Percentiles rank a stretch among this genome's conserved stretches.
Conservation (phyloP, 2,113 vertebrate genomes). For the Psittacus erithacus region DNA sequence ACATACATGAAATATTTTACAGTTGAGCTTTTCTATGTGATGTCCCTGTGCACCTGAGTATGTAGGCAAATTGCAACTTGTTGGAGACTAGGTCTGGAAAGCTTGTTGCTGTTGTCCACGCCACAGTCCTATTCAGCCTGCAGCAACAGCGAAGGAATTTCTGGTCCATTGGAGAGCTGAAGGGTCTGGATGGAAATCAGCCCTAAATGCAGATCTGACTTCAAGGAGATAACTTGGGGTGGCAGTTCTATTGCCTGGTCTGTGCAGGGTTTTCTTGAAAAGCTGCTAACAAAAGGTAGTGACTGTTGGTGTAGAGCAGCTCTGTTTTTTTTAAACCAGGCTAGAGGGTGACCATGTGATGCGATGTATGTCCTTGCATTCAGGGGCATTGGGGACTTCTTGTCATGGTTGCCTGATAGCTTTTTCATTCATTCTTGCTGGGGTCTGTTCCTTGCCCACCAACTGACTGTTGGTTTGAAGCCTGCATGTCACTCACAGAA, state of each 20-base stretch:
- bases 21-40: background rate
- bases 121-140: background rate
- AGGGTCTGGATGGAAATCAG: background rate
- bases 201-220: background rate
- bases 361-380: background rate
- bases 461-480: background rate
- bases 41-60: background rate
- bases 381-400: background rate
- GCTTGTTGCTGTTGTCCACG: background rate
- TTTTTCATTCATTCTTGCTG: background rate
- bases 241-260: background rate
- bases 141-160: background rate
- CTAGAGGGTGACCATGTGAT: background rate
- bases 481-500: fast-evolving
- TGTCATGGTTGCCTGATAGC: background rate
- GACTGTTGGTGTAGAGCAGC: background rate
- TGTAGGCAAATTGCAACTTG: background rate
- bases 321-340: background rate
- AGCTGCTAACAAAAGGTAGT: background rate
- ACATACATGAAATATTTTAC: background rate
- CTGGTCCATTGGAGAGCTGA: background rate
- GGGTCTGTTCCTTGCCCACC: background rate
- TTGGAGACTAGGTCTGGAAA: background rate
- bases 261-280: background rate
- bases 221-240: fast-evolving